Percentiles rank a stretch among this genome's conserved stretches.
phyloP scores from a whole-genome alignment of 1,140 invertebrate genomes.

The Heliconius hermathena region DNA sequence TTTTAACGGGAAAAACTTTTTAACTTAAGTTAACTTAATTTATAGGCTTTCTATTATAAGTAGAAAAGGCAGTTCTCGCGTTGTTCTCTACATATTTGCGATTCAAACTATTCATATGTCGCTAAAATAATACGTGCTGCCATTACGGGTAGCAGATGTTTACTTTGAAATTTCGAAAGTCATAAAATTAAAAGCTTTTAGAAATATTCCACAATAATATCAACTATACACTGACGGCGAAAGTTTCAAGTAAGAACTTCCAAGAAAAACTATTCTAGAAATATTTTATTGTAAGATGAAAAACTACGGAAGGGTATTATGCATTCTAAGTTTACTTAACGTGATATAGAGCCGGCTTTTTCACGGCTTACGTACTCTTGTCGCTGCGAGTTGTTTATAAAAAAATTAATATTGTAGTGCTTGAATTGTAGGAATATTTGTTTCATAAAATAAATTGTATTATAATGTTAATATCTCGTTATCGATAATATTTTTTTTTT shows the following conservation, averaged over 20 bases:
- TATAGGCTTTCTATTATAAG: neutral
- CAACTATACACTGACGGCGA: neutral
- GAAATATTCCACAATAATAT: neutral
- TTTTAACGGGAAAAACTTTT: neutral
- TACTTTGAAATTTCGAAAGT: neutral
- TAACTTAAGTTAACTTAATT: neutral
- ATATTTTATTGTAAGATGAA: neutral
- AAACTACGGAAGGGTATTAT: conserved; percentile 1
- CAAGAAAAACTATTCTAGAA: conserved; percentile 6
- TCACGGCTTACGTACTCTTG: neutral
- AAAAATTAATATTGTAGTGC: neutral
- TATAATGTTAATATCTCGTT: too few relatives aligned
- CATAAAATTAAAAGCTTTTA: conserved; percentile 7
- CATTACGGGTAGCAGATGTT: neutral
- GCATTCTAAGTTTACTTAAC: neutral
- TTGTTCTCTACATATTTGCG: neutral
- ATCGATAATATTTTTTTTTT: too few relatives aligned
- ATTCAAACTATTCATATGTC: neutral
- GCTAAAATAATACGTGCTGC: neutral
- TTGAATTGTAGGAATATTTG: neutral
- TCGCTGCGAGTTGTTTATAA: neutral
- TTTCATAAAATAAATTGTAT: too few relatives aligned
- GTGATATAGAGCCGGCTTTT: conserved; percentile 4
- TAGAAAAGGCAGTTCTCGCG: neutral
- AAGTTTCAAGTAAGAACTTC: conserved; percentile 4